phyloP scores from a whole-genome alignment of 2,113 vertebrate species.

The Hydrolagus affinis region DNA sequence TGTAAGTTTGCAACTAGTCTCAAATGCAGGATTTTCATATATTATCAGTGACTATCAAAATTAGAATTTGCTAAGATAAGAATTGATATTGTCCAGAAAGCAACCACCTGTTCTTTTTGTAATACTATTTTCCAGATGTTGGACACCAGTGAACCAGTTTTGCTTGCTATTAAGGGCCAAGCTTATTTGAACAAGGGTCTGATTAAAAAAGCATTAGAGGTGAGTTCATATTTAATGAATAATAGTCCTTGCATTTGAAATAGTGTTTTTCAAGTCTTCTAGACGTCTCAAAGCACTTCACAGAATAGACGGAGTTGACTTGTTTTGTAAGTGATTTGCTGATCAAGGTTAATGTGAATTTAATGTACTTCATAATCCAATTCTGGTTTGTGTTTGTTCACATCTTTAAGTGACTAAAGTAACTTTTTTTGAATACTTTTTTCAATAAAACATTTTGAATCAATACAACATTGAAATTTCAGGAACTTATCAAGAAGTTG shows the following conservation, averaged over 20 bases:
- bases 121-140: conserved; percentile 59
- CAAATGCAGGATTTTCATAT: too few relatives aligned
- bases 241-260: too few relatives aligned
- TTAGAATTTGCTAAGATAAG: neutral
- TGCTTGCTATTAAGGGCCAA: conserved; percentile 64
- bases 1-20: too few relatives aligned
- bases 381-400: conserved; percentile 14
- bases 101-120: neutral
- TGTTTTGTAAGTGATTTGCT: too few relatives aligned
- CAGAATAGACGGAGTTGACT: too few relatives aligned
- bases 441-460: too few relatives aligned
- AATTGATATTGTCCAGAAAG: neutral
- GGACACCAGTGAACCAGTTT: conserved; percentile 58
- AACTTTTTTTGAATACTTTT: too few relatives aligned
- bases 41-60: too few relatives aligned
- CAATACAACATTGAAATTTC: neutral
- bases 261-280: too few relatives aligned
- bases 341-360: neutral
- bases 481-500: neutral
- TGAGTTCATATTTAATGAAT: conserved; percentile 44
- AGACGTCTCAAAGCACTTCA: too few relatives aligned
- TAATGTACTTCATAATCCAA: conserved; percentile 27
- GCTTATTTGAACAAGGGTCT: conserved; percentile 70
- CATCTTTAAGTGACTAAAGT: too few relatives aligned
- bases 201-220: conserved; percentile 68